Percentiles rank a stretch among this genome's conserved stretches.
Evolutionary conservation across 2,113 vertebrate species (phyloP).

Genomic region (Rattus rattus): DNA sequence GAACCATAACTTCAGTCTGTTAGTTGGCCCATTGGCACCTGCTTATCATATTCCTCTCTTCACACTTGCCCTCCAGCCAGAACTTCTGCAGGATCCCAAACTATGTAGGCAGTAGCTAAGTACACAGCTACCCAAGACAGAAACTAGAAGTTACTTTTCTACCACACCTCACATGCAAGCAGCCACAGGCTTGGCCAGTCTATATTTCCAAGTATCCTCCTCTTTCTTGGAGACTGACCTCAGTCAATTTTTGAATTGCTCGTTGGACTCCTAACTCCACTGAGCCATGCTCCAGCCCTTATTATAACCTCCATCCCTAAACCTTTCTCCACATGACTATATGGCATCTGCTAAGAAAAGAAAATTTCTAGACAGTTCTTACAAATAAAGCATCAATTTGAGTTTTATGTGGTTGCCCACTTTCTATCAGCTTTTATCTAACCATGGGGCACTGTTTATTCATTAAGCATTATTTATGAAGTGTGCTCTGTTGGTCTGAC

Average conservation of each 20-base stretch:
- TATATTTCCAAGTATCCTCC: not conserved
- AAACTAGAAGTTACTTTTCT: not conserved
- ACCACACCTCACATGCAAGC: not conserved
- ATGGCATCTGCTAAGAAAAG: constrained; percentile 21
- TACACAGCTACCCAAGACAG: not conserved
- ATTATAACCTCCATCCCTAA: not conserved
- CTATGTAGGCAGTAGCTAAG: not conserved
- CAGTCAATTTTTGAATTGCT: not conserved
- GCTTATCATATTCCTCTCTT: not conserved
- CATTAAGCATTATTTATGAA: constrained; percentile 30
- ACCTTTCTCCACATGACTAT: not conserved
- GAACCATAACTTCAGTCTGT: not conserved
- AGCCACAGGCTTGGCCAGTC: not conserved
- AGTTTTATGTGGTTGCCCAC: not conserved
- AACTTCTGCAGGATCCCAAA: too few relatives aligned
- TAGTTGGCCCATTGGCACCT: not conserved
- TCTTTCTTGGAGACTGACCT: not conserved
- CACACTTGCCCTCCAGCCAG: not conserved
- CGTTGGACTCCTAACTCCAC: not conserved
- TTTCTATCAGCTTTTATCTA: constrained; percentile 27
- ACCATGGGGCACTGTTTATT: not conserved
- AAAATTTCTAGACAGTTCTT: not conserved
- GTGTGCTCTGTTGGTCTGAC: not conserved
- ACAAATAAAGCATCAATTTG: constrained; percentile 16
- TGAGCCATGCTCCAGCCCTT: not conserved